Percentiles rank a stretch among this genome's conserved stretches.
phyloP scores from a whole-genome alignment of 2,113 vertebrate genomes.

The Lathamus discolor region DNA sequence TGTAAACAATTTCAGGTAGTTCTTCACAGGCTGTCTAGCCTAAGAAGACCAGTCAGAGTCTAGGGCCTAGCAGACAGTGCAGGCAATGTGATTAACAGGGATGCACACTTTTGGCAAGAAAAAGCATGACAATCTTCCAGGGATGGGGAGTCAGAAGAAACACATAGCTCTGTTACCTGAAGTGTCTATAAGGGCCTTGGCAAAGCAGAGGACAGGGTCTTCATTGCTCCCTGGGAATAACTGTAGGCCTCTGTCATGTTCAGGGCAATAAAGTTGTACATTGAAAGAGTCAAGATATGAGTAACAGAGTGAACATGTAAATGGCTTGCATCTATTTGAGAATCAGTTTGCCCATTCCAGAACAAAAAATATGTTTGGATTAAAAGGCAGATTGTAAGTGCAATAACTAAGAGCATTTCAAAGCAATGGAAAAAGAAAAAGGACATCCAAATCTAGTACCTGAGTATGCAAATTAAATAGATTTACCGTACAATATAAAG shows the following conservation, averaged over 20 bases:
- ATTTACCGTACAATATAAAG: neutral
- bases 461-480: neutral
- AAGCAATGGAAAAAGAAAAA: neutral
- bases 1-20: neutral
- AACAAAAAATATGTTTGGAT: neutral
- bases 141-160: neutral
- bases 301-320: neutral
- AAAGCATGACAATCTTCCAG: neutral
- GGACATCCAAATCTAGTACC: neutral
- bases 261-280: neutral
- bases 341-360: neutral
- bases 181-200: accelerated
- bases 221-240: neutral
- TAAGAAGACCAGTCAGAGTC: neutral
- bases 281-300: neutral
- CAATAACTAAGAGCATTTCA: neutral
- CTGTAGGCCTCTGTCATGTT: neutral
- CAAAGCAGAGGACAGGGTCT: neutral
- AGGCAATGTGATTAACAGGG: neutral
- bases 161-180: neutral
- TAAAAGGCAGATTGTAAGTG: neutral
- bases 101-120: neutral
- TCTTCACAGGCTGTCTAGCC: neutral
- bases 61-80: no score
- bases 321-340: neutral